These are phyloP conservation scores for Acestrorhynchus altus DNA, from an alignment of 2,797 vertebrate genomes.

Conservation along the genomic window DNA sequence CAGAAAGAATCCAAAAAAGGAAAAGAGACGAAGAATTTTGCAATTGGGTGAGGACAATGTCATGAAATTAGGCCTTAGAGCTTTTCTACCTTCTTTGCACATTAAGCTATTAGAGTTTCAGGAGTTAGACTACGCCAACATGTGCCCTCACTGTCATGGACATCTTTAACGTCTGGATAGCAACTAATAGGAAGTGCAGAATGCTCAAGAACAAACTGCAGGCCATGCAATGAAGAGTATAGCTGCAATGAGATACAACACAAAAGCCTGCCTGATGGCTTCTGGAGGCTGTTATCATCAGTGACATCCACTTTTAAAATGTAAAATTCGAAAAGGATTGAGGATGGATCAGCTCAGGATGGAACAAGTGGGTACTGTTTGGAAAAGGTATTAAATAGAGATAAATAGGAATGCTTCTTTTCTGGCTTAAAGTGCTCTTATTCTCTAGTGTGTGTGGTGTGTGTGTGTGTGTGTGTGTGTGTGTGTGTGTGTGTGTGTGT, in stretches of 20 bases:
- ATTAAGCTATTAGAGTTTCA: constrained; percentile 51
- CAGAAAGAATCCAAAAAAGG: constrained; percentile 52
- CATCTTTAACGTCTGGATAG: constrained; percentile 2
- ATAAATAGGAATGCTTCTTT: neutral
- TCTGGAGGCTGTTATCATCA: neutral
- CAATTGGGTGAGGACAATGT: constrained; percentile 82
- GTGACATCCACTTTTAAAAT: neutral
- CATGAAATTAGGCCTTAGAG: constrained; percentile 83
- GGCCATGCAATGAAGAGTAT: neutral
- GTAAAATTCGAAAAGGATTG: neutral
- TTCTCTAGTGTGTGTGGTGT: too few species aligned
- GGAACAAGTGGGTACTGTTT: neutral
- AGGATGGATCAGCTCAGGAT: neutral
- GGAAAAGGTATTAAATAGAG: neutral
- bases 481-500: neutral
- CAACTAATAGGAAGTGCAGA: constrained; percentile 7
- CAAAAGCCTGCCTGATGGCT: constrained; percentile 7
- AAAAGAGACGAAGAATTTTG: constrained; percentile 66
- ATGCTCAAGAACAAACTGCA: constrained; percentile 16
- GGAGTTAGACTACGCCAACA: constrained; percentile 38
- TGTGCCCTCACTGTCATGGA: constrained; percentile 28
- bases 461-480: constrained; percentile 5
- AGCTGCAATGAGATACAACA: neutral
- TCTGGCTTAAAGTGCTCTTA: neutral
- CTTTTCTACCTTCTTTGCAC: constrained; percentile 53